Evolutionary conservation across 2,797 vertebrate species (phyloP).

Genomic region (Hafferia zeledoni): DNA sequence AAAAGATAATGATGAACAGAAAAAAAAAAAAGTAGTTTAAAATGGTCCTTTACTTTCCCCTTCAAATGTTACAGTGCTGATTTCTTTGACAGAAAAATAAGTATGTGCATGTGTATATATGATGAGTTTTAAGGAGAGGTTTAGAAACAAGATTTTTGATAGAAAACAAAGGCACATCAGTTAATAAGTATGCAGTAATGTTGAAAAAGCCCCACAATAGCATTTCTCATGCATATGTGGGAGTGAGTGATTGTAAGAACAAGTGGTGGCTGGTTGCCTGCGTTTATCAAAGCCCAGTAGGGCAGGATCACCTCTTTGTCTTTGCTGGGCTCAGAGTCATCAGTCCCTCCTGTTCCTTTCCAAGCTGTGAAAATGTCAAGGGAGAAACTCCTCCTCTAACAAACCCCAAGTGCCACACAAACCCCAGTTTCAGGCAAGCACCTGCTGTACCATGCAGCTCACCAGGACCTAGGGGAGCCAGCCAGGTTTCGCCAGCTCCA

Average conservation of each 20-base stretch:
- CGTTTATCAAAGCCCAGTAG: conserved; percentile 75
- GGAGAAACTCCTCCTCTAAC: conserved; percentile 33
- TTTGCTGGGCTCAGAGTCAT: conserved; percentile 60
- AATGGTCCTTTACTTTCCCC: conserved; percentile 6
- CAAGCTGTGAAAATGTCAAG: conserved; percentile 65
- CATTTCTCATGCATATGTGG: conserved; percentile 62
- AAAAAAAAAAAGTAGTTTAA: neutral
- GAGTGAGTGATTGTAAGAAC: conserved; percentile 71
- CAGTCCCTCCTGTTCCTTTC: conserved; percentile 67
- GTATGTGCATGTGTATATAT: neutral
- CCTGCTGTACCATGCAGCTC: fast-evolving
- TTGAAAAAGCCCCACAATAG: conserved; percentile 36
- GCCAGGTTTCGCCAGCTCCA: fast-evolving
- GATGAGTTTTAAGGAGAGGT: conserved; percentile 19
- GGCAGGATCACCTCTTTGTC: conserved; percentile 73
- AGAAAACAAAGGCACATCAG: conserved; percentile 60
- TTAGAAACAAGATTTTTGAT: conserved; percentile 52
- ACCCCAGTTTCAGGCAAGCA: neutral
- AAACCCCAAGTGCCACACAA: neutral
- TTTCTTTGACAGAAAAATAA: conserved; percentile 60
- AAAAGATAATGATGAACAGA: neutral
- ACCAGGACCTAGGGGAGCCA: fast-evolving
- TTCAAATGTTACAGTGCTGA: conserved; percentile 33
- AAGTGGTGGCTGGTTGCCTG: conserved; percentile 78
- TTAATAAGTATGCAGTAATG: conserved; percentile 51